Evolutionary conservation across 2,113 vertebrate species (phyloP).

Genomic region (Macheiramphus alcinus): DNA sequence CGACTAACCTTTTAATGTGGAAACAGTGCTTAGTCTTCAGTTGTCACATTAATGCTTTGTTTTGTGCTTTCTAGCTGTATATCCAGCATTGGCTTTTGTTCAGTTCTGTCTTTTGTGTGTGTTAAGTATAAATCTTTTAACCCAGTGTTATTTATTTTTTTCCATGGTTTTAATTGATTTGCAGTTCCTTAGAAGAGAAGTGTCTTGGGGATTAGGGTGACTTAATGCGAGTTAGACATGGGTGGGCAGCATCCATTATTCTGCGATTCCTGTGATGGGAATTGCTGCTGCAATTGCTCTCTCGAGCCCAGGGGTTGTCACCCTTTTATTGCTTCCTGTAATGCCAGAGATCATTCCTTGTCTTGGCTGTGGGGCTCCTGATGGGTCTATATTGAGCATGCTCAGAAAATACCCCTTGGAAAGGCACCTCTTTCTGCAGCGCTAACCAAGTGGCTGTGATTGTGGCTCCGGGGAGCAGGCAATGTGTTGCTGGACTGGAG

Average conservation of each 20-base stretch:
- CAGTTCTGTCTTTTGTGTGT: constrained; percentile 49
- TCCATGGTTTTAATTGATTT: constrained; percentile 58
- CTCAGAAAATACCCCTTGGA: neutral
- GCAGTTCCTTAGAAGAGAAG: constrained; percentile 25
- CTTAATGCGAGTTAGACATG: constrained; percentile 25
- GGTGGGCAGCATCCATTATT: constrained; percentile 36
- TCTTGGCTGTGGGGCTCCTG: neutral
- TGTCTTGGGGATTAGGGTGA: constrained; percentile 42
- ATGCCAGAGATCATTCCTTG: neutral
- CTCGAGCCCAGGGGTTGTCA: neutral
- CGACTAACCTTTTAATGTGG: constrained; percentile 53
- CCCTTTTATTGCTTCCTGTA: neutral
- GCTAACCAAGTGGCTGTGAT: neutral
- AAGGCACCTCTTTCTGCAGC: neutral
- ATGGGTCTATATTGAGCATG: constrained; percentile 49
- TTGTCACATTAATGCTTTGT: constrained; percentile 61
- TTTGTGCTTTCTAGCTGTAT: constrained; percentile 58
- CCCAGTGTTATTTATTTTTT: constrained; percentile 14
- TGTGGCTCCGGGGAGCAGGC: neutral
- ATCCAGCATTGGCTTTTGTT: constrained; percentile 50
- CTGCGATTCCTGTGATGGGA: neutral
- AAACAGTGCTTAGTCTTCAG: constrained; percentile 14
- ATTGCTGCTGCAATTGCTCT: neutral
- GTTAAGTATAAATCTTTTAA: constrained; percentile 58
- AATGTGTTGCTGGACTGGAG: neutral